phyloP scores from a whole-genome alignment of 2,888 invertebrate species.

The Sinopyrophorus schimmeli region DNA sequence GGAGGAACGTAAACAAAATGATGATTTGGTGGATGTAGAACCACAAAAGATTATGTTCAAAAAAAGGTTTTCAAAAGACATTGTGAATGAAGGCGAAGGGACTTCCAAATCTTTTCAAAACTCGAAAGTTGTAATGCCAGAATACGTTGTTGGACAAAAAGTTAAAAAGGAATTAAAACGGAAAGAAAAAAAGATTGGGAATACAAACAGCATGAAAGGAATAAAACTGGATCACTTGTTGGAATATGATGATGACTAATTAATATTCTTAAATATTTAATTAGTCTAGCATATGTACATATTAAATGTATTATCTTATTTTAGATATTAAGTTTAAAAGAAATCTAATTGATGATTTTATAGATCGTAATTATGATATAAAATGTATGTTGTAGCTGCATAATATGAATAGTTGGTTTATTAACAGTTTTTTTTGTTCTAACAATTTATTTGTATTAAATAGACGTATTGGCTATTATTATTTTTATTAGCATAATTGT shows the following conservation, averaged over 20 bases:
- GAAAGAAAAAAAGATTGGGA: slow-evolving; percentile 32
- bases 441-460: too few relatives aligned
- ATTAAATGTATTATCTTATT: too few relatives aligned
- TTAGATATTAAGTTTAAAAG: too few relatives aligned
- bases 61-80: slow-evolving; percentile 34
- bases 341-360: too few relatives aligned
- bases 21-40: slow-evolving; percentile 26
- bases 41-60: slow-evolving; percentile 48
- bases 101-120: slow-evolving; percentile 60
- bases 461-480: too few relatives aligned
- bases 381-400: too few relatives aligned
- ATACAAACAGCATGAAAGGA: slow-evolving; percentile 41
- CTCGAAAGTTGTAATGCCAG: slow-evolving; percentile 78
- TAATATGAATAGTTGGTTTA: too few relatives aligned
- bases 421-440: too few relatives aligned
- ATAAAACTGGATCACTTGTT: slow-evolving; percentile 63
- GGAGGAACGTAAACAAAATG: slow-evolving; percentile 58
- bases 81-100: slow-evolving; percentile 32
- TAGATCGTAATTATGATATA: too few relatives aligned
- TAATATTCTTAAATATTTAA: slow-evolving; percentile 28
- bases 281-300: too few relatives aligned
- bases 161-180: slow-evolving; percentile 58
- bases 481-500: too few relatives aligned
- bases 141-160: slow-evolving; percentile 76
- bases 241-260: slow-evolving; percentile 56